Base-by-base conservation (phyloP, 2,113 vertebrate species). In the Pandion haliaetus region DNA sequence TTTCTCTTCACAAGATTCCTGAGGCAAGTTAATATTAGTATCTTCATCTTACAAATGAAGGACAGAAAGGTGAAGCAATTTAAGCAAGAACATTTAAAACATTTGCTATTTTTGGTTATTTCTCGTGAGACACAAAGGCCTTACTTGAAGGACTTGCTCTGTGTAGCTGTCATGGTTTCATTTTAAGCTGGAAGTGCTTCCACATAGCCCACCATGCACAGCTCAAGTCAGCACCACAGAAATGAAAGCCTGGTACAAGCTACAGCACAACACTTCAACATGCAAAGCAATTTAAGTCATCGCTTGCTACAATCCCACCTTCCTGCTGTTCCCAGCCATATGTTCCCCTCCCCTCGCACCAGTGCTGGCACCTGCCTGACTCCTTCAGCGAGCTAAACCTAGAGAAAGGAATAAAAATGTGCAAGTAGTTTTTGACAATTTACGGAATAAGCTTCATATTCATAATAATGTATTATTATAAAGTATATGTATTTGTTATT, bases 261-360 rank as follows among this genome's bases (percentile, higher is more conserved):
- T 32, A 17, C 66, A 29, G 70, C 6, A 10, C 50, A n/a, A 18
- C 4, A 6, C 28, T 42, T 81, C 42, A 52, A 65, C 31, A 9
- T 7, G 32, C 65, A 74, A 67, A 85, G 10, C 38, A 18, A 17
- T 36, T 74, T 66, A 47, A 58, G 45, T 55, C 69, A 87, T 62
- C 8, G 1, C 40, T 89, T 42, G 45, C 57, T 86, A 55, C 66
- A 45, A 55, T 71, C 95, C 93, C 82, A 88, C 82, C 61, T 76
- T 85, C 94, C 92, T 85, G 85, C 95, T 93, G 85, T 72, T 90
- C 63, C 70, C 81, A 78, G 90, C 77, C 81, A n/a, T 66, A 63
- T 66, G 92, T 15, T 93, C 36, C 14, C 20, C 11, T 55, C 17
- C 32, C 12, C 19, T 62, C 5, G 1, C 23, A n/a, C n/a, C 82